A percentile compares a stretch with the other conserved stretches of the same genome.
Conservation (phyloP, 2,113 vertebrate species). For the Neotragus pygmaeus region DNA sequence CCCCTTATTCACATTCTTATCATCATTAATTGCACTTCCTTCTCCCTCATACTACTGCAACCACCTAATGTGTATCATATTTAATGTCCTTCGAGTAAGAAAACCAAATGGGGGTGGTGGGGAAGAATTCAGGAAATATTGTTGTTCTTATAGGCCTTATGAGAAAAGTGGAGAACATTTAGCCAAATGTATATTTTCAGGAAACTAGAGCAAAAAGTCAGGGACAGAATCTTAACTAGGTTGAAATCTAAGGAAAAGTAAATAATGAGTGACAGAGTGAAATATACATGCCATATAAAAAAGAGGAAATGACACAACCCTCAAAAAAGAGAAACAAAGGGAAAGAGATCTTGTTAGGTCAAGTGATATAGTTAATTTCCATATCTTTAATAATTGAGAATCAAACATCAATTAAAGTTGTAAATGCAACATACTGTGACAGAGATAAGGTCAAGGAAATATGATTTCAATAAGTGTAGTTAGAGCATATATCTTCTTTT, state of each 20-base stretch:
- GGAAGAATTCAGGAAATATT: neutral
- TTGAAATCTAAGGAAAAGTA: neutral
- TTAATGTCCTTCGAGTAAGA: neutral
- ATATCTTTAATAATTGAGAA: neutral
- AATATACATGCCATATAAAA: neutral
- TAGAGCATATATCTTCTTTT: neutral
- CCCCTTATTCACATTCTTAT: neutral
- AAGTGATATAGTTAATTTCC: neutral
- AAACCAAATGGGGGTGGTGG: fast-evolving
- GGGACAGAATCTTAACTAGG: neutral
- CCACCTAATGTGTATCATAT: neutral
- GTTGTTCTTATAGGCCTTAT: neutral
- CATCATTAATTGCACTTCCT: neutral
- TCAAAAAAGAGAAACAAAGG: neutral
- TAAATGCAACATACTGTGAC: neutral
- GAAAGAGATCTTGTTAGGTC: neutral
- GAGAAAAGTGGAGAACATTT: neutral
- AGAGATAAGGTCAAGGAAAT: neutral
- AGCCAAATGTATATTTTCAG: neutral
- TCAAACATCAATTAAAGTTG: neutral
- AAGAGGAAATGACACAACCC: neutral
- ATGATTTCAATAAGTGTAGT: neutral
- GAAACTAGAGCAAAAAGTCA: neutral
- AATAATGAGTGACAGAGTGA: neutral
- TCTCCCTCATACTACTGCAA: neutral